Conservation (phyloP, 2,888 invertebrate genomes). For the Andrena chrysosceles region DNA sequence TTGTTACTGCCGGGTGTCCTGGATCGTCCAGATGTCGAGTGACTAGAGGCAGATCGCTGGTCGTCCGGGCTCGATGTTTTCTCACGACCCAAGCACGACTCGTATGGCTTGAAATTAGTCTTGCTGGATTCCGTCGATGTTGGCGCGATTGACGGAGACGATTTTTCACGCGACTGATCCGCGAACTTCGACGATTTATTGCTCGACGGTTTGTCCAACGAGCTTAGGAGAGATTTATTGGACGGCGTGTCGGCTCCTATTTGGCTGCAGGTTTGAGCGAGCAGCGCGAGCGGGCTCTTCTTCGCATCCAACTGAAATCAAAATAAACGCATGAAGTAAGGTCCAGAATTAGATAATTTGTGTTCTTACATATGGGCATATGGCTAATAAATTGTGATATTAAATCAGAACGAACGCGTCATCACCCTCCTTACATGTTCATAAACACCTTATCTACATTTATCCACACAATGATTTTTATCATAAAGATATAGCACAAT, state of each 20-base stretch:
- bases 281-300: constrained; percentile 97
- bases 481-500: no score
- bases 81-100: constrained; percentile 88
- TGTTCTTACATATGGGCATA: no score
- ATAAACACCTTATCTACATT: no score
- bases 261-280: constrained; percentile 99
- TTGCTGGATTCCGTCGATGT: constrained; percentile 51
- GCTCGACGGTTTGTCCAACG: constrained; percentile 89
- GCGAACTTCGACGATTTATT: constrained; percentile 84
- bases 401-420: no score
- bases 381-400: no score
- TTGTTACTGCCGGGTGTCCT: constrained; percentile 77
- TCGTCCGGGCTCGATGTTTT: constrained; percentile 89
- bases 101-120: constrained; percentile 90
- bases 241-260: constrained; percentile 95
- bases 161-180: constrained; percentile 88
- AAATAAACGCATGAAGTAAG: constrained; percentile 37
- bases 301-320: constrained; percentile 96
- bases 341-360: not conserved
- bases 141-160: constrained; percentile 75
- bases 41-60: constrained; percentile 86
- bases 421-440: no score
- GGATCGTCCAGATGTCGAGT: constrained; percentile 80
- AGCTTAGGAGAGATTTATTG: constrained; percentile 91
- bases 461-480: no score